Conservation (phyloP, 2,888 invertebrate species). For the Congeria kusceri region DNA sequence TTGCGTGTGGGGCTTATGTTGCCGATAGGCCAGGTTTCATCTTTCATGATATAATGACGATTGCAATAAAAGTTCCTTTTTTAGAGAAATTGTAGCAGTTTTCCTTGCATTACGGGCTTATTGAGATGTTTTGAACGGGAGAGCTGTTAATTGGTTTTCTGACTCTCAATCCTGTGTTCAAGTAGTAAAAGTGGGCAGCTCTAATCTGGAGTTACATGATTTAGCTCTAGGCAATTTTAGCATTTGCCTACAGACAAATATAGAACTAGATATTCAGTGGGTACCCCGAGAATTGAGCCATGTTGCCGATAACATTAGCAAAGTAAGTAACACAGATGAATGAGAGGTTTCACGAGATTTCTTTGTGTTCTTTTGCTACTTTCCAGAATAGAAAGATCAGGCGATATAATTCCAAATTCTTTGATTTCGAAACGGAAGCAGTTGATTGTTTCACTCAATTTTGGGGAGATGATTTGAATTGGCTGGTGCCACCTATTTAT, state of each 20-base stretch:
- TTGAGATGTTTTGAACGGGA: not conserved
- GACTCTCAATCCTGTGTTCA: constrained; percentile 25
- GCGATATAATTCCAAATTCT: constrained; percentile 17
- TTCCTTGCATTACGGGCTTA: constrained; percentile 19
- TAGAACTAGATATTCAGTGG: not conserved
- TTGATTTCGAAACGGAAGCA: constrained; percentile 9
- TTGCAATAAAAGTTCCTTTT: constrained; percentile 25
- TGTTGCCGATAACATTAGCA: too few species aligned
- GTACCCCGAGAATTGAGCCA: not conserved
- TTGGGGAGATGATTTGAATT: constrained; percentile 4
- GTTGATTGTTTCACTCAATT: not conserved
- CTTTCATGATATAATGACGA: constrained; percentile 16
- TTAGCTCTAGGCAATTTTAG: constrained; percentile 2
- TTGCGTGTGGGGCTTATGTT: constrained; percentile 17
- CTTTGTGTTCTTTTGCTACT: too few species aligned
- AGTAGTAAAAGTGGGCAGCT: constrained; percentile 16
- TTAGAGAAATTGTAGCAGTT: constrained; percentile 11
- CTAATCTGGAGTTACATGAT: constrained; percentile 16
- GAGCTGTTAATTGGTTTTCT: constrained; percentile 18
- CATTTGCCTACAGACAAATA: constrained; percentile 2
- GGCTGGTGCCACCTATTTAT: constrained; percentile 11
- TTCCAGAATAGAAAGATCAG: not conserved
- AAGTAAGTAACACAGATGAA: too few species aligned
- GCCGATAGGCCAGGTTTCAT: constrained; percentile 2
- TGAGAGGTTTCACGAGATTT: too few species aligned